These are phyloP conservation scores for Nematolebias whitei DNA, from an alignment of 2,113 vertebrate genomes.

Conservation along the genomic window DNA sequence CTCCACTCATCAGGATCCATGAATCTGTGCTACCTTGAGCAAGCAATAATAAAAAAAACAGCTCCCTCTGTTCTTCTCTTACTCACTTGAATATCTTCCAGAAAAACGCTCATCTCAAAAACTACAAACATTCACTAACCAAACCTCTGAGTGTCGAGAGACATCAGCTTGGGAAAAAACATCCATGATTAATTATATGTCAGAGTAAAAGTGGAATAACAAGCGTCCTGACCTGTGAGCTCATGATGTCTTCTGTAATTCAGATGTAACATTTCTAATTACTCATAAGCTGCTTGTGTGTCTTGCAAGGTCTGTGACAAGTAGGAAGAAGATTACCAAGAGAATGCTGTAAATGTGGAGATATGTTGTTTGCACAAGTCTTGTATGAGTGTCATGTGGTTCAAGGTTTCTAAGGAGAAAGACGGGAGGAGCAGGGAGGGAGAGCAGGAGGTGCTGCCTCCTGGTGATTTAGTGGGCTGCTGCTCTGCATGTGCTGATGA, in stretches of 20 bases:
- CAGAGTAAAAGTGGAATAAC: background rate
- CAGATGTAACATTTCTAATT: constrained; percentile 21
- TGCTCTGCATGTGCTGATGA: constrained; percentile 11
- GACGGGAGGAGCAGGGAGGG: constrained; percentile 12
- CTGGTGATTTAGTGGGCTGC: constrained; percentile 19
- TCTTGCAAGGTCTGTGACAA: constrained; percentile 13
- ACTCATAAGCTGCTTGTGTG: constrained; percentile 18
- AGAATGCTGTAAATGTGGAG: constrained; percentile 3
- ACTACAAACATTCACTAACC: no score
- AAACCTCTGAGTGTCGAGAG: no score
- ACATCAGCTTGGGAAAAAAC: background rate
- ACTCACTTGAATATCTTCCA: no score
- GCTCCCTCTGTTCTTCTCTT: no score
- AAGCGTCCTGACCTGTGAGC: constrained; percentile 4
- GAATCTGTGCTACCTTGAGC: no score
- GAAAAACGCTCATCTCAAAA: no score
- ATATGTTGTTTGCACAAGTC: background rate
- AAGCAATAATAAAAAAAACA: no score
- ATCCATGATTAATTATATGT: background rate
- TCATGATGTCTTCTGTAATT: constrained; percentile 32
- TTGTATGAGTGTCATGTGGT: constrained; percentile 30
- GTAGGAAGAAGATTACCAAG: background rate
- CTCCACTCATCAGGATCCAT: no score
- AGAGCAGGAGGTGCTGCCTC: constrained; percentile 29
- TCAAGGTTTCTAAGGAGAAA: constrained; percentile 50